Percentiles rank a stretch among this genome's conserved stretches.
Conservation (phyloP, 2,888 invertebrate genomes). For the Seira musarum region DNA sequence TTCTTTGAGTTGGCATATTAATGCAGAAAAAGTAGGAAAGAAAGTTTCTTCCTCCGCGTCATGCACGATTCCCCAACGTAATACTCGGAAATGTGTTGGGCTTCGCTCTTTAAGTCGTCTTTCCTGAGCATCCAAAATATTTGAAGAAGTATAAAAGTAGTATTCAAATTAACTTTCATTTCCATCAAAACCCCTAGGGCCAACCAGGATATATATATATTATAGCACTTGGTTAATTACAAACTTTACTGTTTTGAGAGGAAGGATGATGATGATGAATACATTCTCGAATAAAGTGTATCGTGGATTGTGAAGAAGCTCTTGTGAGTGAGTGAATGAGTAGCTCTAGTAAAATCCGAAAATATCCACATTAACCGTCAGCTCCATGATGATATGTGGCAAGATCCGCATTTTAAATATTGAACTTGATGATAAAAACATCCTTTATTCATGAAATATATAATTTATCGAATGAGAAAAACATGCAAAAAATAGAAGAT, state of each 20-base stretch:
- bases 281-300: neutral
- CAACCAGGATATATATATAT: too few relatives aligned
- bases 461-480: conserved; percentile 4
- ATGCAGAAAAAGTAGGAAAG: conserved; percentile 24
- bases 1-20: conserved; percentile 49
- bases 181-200: conserved; percentile 56
- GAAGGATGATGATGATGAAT: too few relatives aligned
- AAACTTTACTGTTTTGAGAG: conserved; percentile 5
- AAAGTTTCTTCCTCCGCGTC: too few relatives aligned
- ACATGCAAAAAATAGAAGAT: too few relatives aligned
- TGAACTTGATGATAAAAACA: conserved; percentile 37
- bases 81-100: too few relatives aligned
- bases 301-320: conserved; percentile 9
- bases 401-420: conserved; percentile 43
- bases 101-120: too few relatives aligned
- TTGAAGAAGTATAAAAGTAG: conserved; percentile 53
- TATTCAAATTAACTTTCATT: conserved; percentile 58
- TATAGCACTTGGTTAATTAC: conserved; percentile 53
- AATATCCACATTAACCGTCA: too few relatives aligned
- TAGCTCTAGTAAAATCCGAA: too few relatives aligned
- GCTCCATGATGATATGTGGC: too few relatives aligned
- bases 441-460: neutral
- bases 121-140: too few relatives aligned
- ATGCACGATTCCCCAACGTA: too few relatives aligned
- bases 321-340: too few relatives aligned